These are phyloP conservation scores for Standfussiana lucernea DNA, from an alignment of 2,888 invertebrate species.

Conservation along the genomic window DNA sequence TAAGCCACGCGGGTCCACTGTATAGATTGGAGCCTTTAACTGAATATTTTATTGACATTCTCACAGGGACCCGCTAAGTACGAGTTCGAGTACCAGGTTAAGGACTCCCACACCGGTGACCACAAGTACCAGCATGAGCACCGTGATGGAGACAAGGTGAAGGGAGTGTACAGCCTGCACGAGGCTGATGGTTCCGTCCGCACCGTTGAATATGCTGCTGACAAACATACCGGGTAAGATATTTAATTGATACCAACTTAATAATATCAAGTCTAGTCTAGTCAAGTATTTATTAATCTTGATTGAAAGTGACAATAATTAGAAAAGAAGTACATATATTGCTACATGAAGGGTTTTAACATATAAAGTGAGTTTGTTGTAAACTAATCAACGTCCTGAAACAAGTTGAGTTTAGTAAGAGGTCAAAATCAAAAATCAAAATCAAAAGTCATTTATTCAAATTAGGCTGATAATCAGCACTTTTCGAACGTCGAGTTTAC, in stretches of 20 bases:
- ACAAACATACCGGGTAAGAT: conserved; percentile 84
- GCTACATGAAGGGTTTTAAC: not conserved
- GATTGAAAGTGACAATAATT: not conserved
- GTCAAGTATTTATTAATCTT: not conserved
- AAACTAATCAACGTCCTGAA: not conserved
- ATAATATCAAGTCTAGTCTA: too few species aligned
- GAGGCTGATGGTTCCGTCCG: conserved; percentile 88
- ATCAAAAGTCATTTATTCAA: too few species aligned
- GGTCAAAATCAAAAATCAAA: too few species aligned
- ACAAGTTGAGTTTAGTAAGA: not conserved
- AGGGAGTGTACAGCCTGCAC: conserved; percentile 85
- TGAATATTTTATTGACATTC: conserved; percentile 1
- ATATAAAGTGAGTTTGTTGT: not conserved
- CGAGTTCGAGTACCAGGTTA: conserved; percentile 89
- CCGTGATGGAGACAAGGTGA: conserved; percentile 90
- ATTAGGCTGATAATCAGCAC: too few species aligned
- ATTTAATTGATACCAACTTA: not conserved
- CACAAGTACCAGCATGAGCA: conserved; percentile 90
- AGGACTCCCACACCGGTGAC: conserved; percentile 90
- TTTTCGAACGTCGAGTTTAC: too few species aligned
- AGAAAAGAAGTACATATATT: not conserved
- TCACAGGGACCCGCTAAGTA: conserved; percentile 88
- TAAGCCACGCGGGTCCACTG: not conserved
- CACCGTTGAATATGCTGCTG: conserved; percentile 87
- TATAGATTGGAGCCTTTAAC: not conserved